phyloP scores from a whole-genome alignment of 1,140 invertebrate species.

The Panonychus citri region DNA sequence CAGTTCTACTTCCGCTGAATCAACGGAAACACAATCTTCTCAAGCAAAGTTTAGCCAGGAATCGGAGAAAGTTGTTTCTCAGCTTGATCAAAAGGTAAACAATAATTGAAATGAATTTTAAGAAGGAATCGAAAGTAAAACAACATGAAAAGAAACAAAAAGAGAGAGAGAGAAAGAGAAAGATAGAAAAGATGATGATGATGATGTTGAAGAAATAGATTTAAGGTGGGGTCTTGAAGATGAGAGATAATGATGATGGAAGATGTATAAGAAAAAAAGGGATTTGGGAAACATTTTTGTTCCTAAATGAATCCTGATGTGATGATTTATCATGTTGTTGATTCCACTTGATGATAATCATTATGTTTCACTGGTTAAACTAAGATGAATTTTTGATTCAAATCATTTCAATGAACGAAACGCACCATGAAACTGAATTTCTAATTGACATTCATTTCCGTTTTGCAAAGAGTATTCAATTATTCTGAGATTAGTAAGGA shows the following conservation, averaged over 20 bases:
- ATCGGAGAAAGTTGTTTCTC: neutral
- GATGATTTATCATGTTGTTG: no score
- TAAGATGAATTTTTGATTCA: no score
- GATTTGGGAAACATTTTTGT: no score
- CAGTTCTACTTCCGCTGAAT: neutral
- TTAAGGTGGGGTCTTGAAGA: no score
- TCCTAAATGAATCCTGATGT: no score
- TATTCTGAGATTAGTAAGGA: no score
- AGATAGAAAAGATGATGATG: neutral
- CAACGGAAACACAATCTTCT: neutral
- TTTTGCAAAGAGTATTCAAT: neutral
- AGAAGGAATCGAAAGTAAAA: neutral
- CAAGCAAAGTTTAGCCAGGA: neutral
- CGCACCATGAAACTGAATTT: neutral
- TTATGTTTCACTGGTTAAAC: no score
- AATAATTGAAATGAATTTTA: neutral
- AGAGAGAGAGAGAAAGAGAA: neutral
- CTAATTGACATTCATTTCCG: neutral
- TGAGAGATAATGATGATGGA: no score
- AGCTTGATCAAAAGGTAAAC: conserved; percentile 3
- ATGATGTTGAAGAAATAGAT: neutral
- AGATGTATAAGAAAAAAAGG: no score
- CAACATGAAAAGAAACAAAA: neutral
- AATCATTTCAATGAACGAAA: neutral
- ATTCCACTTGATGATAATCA: no score